Evolutionary conservation across 23 tunicate genomes (phyloP).

Genomic region (Styela clava): DNA sequence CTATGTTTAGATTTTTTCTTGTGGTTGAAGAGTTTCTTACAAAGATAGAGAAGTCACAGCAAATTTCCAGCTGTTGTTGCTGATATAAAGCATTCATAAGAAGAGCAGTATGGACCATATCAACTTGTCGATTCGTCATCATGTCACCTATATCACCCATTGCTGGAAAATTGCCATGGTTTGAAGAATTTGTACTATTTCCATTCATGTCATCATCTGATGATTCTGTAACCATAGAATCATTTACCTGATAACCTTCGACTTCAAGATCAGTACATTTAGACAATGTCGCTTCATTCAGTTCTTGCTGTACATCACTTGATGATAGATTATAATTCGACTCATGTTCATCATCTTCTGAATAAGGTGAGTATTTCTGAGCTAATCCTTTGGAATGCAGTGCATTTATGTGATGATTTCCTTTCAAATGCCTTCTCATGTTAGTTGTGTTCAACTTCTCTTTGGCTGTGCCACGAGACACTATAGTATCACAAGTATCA

Average conservation of each 20-base stretch:
- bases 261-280: not conserved
- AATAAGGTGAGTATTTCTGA: not conserved
- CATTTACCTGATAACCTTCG: not conserved
- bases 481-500: slow-evolving; percentile 17
- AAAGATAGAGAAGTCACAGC: slow-evolving; percentile 24
- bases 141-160: not conserved
- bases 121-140: slow-evolving; percentile 9
- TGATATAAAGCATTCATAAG: not conserved
- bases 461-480: slow-evolving; percentile 8
- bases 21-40: not conserved
- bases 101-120: slow-evolving; percentile 8
- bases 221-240: not conserved
- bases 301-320: not conserved
- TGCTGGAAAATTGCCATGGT: not conserved
- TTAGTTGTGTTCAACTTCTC: slow-evolving; percentile 15
- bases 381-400: not conserved
- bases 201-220: not conserved
- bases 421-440: slow-evolving; percentile 15
- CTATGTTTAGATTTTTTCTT: too few species aligned
- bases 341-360: not conserved
- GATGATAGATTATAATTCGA: not conserved
- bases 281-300: not conserved
- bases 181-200: not conserved
- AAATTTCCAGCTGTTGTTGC: slow-evolving; percentile 7
- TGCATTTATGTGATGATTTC: not conserved